Evolutionary conservation across 1,140 invertebrate species (phyloP), one percentile per base, ranked within the genome.

Genomic region (Drosophila setifemur): DNA sequence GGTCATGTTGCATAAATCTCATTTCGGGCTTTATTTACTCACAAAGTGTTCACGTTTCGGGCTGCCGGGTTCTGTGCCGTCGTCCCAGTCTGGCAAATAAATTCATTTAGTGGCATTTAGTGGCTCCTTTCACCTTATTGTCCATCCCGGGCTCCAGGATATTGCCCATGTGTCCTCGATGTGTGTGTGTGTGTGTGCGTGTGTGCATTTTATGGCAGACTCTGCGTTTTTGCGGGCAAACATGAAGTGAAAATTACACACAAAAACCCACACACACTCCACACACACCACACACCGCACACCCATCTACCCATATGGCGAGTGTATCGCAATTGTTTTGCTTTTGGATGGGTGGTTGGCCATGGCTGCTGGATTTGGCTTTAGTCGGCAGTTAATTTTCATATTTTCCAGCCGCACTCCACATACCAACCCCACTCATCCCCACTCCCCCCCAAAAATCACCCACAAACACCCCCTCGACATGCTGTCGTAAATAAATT

Each of bases 1-100:
- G 81, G 81, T 86, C 81, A 85, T 86, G 81, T 86, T 86, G 82
- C 81, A 86, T 86, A 86, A 86, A 86, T 86, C 81, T 86, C 81
- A 86, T 86, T 86, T 86, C 64, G 70, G 81, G 81, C 76, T 86
- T 86, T 86, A 86, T 86, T 87, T 86, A 86, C 81, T 81, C 75
- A 75, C 81, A 75, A 86, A 86, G 81, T 81, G 67, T 72, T 57
- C 67, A 50, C 81, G 66, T 76, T 81, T 54, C 74, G 67, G 77
- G 45, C 53, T 55, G 33, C n/a, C 31, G 19, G 25, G 29, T 16
- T 19, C 40, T 18, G 26, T 28, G 63, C 40, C 35, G 43, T 31
- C 6, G 19, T 8, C 66, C 29, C 67, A 43, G 71, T 44, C 60
- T 69, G 53, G 82, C 67, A 76, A 86, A 87, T 86, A 87, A 86